A percentile compares a stretch with the other conserved stretches of the same genome.
phyloP scores from a whole-genome alignment of 2,113 vertebrate genomes.

The Podarcis muralis region DNA sequence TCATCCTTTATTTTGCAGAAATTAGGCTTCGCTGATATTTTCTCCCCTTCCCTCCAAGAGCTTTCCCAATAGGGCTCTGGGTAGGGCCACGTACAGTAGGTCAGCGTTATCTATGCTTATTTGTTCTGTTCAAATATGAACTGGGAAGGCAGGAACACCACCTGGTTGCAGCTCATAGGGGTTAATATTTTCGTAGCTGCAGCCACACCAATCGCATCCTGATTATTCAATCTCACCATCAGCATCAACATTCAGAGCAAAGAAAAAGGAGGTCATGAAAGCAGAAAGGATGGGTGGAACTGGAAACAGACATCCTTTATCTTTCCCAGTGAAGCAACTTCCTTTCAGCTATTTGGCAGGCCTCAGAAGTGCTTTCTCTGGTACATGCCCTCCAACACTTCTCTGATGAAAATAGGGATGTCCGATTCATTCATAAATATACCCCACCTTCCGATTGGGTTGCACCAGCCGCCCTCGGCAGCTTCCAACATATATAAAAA shows the following conservation, averaged over 20 bases:
- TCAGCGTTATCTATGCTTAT: background rate
- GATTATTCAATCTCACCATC: background rate
- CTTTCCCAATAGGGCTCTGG: background rate
- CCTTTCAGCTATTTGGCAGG: background rate
- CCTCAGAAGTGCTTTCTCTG: background rate
- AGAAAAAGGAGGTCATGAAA: background rate
- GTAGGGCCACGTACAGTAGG: background rate
- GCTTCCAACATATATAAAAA: too few relatives aligned
- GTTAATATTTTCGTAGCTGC: background rate
- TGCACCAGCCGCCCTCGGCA: too few relatives aligned
- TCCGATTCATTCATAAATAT: too few relatives aligned
- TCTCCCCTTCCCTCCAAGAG: background rate
- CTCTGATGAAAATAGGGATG: too few relatives aligned
- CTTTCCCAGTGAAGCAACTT: background rate
- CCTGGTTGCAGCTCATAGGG: background rate
- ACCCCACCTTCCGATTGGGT: too few relatives aligned
- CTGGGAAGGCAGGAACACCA: background rate
- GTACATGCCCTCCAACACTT: background rate
- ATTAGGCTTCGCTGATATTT: background rate
- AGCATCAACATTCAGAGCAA: background rate
- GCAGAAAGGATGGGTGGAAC: background rate
- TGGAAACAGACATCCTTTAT: background rate
- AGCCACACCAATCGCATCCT: background rate
- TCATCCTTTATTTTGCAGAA: conserved; percentile 52
- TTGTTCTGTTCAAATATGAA: background rate